These are phyloP conservation scores for Eupelmus urozonus DNA, from an alignment of 2,888 invertebrate genomes.

Conservation along the genomic window DNA sequence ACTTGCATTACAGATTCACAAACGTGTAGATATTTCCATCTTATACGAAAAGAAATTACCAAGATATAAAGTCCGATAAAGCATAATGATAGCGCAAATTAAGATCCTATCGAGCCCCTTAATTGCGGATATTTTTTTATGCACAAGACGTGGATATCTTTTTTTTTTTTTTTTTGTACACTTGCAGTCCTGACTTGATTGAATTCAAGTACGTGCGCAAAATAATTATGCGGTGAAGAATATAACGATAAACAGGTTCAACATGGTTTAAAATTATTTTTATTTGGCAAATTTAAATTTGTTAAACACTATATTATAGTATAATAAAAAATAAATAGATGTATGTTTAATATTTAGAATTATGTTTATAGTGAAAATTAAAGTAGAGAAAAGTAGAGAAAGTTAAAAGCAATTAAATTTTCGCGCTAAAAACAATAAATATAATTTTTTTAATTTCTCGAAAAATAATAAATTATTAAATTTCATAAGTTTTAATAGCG, in stretches of 20 bases:
- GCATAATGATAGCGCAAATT: slow-evolving; percentile 50
- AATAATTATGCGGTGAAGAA: slow-evolving; percentile 43
- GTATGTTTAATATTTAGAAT: no score
- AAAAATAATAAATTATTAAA: no score
- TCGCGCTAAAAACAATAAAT: neutral
- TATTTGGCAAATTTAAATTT: neutral
- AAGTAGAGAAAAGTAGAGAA: no score
- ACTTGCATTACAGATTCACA: slow-evolving; percentile 5
- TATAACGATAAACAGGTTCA: slow-evolving; percentile 25
- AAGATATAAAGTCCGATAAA: slow-evolving; percentile 40
- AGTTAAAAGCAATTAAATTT: slow-evolving; percentile 5
- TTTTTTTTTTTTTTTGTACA: slow-evolving; percentile 50
- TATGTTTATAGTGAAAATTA: no score
- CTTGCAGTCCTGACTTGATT: slow-evolving; percentile 42
- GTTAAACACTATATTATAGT: no score
- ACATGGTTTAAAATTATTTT: neutral
- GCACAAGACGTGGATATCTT: slow-evolving; percentile 52
- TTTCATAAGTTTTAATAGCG: no score
- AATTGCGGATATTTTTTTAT: slow-evolving; percentile 53
- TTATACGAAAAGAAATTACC: slow-evolving; percentile 26
- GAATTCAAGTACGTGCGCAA: slow-evolving; percentile 51
- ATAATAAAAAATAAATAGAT: no score
- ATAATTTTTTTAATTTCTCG: no score
- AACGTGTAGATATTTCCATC: slow-evolving; percentile 4
- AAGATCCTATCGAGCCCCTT: slow-evolving; percentile 50